phyloP scores from a whole-genome alignment of 2,113 vertebrate species.

The Triplophysa tibetana region DNA sequence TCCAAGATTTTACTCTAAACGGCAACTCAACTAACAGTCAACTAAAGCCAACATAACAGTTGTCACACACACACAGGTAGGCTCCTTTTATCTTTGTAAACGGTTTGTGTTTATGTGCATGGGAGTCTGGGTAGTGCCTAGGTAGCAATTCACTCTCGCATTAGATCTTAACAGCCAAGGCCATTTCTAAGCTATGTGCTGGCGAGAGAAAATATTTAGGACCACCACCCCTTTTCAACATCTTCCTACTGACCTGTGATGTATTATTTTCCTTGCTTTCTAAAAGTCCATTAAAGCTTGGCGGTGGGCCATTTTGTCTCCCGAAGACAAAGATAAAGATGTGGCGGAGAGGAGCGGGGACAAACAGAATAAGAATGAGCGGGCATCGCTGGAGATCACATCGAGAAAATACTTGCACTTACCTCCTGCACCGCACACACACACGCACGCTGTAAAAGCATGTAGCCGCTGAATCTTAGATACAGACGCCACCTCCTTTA shows the following conservation, averaged over 20 bases:
- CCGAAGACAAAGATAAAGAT: constrained; percentile 73
- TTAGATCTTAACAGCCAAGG: constrained; percentile 24
- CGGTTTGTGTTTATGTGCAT: not conserved
- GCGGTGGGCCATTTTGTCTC: constrained; percentile 64
- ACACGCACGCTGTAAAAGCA: constrained; percentile 36
- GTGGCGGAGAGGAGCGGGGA: constrained; percentile 42
- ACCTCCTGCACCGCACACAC: not conserved
- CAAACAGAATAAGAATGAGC: constrained; percentile 55
- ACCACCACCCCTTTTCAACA: constrained; percentile 16
- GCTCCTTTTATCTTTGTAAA: not conserved
- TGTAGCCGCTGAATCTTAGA: constrained; percentile 30
- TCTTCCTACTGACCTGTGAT: constrained; percentile 47
- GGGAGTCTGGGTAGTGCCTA: not conserved
- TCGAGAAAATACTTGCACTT: constrained; percentile 7
- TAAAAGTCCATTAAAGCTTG: constrained; percentile 76
- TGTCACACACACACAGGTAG: not conserved
- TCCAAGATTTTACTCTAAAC: not conserved
- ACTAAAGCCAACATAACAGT: not conserved
- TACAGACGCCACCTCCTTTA: constrained; percentile 35
- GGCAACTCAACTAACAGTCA: not conserved
- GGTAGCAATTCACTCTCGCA: constrained; percentile 18
- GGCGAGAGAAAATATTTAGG: constrained; percentile 37
- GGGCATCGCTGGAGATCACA: constrained; percentile 23
- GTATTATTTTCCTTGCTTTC: constrained; percentile 68
- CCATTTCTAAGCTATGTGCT: constrained; percentile 40